A percentile compares a stretch with the other conserved stretches of the same genome.
These are phyloP conservation scores for Acanthopagrus latus DNA, from an alignment of 2,797 vertebrate genomes.

Conservation along the genomic window DNA sequence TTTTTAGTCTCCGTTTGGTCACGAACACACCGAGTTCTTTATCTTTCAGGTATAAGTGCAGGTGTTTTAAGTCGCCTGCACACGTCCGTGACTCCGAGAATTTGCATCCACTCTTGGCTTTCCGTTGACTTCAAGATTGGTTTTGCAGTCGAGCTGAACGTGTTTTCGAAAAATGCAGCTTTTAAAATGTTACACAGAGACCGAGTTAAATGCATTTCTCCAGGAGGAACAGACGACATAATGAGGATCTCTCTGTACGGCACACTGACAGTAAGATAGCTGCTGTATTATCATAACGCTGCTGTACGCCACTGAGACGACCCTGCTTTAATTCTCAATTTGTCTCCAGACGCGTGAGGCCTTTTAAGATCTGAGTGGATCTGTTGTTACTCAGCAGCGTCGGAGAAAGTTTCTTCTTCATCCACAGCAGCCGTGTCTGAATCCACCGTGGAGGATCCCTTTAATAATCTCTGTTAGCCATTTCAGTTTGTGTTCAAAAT, in stretches of 20 bases:
- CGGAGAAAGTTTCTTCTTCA: neutral
- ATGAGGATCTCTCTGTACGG: neutral
- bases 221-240: constrained; percentile 1
- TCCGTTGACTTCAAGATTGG: neutral
- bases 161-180: neutral
- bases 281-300: neutral
- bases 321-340: neutral
- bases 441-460: neutral
- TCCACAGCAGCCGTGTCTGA: neutral
- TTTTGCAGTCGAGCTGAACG: constrained; percentile 13
- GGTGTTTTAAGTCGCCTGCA: neutral
- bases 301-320: neutral
- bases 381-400: neutral
- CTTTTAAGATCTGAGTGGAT: too few species aligned
- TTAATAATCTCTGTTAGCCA: neutral
- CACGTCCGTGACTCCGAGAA: neutral
- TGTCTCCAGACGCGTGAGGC: too few species aligned
- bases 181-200: constrained; percentile 5
- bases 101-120: neutral
- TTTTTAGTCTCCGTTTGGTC: too few species aligned
- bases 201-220: constrained; percentile 15
- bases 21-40: neutral
- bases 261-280: neutral
- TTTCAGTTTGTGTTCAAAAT: neutral
- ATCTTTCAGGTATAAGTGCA: neutral